A percentile compares a stretch with the other conserved stretches of the same genome.
phyloP scores from a whole-genome alignment of 2,797 vertebrate species.

The Cuniculus paca region DNA sequence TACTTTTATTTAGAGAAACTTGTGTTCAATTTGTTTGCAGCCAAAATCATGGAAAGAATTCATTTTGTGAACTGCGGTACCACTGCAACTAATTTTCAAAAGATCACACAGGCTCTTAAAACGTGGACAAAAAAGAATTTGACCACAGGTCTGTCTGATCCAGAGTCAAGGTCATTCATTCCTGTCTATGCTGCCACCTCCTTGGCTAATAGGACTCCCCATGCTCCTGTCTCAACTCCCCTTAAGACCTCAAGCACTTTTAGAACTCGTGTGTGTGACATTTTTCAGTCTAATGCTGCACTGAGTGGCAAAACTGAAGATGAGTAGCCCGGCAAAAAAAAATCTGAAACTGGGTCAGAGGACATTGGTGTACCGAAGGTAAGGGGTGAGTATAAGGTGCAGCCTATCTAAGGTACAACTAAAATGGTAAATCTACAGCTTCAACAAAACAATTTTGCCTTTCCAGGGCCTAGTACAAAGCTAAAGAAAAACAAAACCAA shows the following conservation, averaged over 20 bases:
- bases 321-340: neutral
- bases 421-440: neutral
- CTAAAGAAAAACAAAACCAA: neutral
- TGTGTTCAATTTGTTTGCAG: neutral
- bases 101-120: neutral
- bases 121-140: neutral
- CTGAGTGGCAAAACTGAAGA: neutral
- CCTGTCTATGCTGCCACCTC: rapidly evolving
- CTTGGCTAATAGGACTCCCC: neutral
- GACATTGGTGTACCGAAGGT: neutral
- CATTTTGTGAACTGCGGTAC: neutral
- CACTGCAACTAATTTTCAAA: neutral
- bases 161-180: neutral
- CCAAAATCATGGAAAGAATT: neutral
- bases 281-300: neutral
- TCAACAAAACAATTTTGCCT: neutral
- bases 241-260: neutral
- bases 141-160: neutral
- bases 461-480: neutral
- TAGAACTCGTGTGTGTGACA: neutral
- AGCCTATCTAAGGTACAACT: neutral
- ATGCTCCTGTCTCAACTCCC: neutral
- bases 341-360: neutral
- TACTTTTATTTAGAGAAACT: neutral
- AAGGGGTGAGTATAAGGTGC: neutral